These are phyloP conservation scores for Anguilla rostrata DNA, from an alignment of 2,113 vertebrate genomes.

Conservation along the genomic window DNA sequence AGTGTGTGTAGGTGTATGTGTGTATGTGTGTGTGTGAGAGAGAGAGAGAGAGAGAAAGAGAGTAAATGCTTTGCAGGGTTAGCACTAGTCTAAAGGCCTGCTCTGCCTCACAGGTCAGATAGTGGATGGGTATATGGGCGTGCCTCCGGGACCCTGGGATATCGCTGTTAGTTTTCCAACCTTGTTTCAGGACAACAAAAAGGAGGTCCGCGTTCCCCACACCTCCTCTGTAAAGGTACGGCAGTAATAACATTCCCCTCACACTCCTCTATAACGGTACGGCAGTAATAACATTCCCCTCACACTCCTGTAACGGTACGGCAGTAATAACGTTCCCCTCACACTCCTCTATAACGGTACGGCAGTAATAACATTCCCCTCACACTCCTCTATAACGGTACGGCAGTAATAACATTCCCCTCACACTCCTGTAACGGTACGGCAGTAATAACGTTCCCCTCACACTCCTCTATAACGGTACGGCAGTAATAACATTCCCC, in stretches of 20 bases:
- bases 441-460: not conserved
- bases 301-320: slow-evolving; percentile 55
- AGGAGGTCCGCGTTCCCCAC: slow-evolving; percentile 47
- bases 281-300: slow-evolving; percentile 37
- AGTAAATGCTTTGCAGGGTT: not conserved
- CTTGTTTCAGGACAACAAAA: slow-evolving; percentile 45
- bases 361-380: slow-evolving; percentile 37
- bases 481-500: slow-evolving; percentile 35
- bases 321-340: no score
- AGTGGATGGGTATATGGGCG: slow-evolving; percentile 40
- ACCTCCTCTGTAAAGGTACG: slow-evolving; percentile 56
- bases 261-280: not conserved
- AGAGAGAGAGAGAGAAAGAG: no score
- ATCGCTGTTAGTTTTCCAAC: slow-evolving; percentile 41
- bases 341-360: not conserved
- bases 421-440: slow-evolving; percentile 56
- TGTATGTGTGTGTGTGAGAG: not conserved
- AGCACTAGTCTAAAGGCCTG: not conserved
- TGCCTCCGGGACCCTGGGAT: slow-evolving; percentile 50
- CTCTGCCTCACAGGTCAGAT: slow-evolving; percentile 40
- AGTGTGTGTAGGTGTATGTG: no score
- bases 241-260: not conserved
- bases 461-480: not conserved
- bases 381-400: slow-evolving; percentile 38
- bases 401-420: slow-evolving; percentile 34